Conservation (phyloP, 2,113 vertebrate genomes). For the Myxocyprinus asiaticus region DNA sequence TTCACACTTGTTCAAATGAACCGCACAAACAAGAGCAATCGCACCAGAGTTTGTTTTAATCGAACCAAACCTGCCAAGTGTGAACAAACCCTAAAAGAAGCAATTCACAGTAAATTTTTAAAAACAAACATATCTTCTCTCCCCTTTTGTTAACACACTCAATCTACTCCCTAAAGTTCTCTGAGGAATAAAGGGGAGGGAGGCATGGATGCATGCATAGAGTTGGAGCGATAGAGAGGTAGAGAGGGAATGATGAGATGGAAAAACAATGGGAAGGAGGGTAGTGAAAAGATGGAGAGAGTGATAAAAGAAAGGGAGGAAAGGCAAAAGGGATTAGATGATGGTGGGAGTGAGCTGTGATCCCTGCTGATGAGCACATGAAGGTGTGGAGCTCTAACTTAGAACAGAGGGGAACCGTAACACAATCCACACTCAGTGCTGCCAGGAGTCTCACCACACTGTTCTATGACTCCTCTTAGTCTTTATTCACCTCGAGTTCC, state of each 20-base stretch:
- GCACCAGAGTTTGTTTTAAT: too few species aligned
- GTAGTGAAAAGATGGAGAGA: not conserved
- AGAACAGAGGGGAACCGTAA: constrained; percentile 34
- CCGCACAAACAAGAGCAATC: too few species aligned
- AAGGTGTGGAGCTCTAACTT: constrained; percentile 36
- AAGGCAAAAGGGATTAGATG: constrained; percentile 39
- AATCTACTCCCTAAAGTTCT: too few species aligned
- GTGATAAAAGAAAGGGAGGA: constrained; percentile 40
- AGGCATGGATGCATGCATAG: too few species aligned
- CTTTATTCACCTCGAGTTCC: not conserved
- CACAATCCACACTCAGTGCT: constrained; percentile 2
- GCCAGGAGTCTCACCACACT: not conserved
- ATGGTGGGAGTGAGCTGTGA: constrained; percentile 26
- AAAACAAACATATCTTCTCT: not conserved
- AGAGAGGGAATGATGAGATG: not conserved
- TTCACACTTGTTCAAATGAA: too few species aligned
- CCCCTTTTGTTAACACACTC: not conserved
- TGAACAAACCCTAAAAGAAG: too few species aligned
- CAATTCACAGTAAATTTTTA: too few species aligned
- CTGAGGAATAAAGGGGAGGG: too few species aligned
- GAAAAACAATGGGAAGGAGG: not conserved
- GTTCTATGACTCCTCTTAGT: not conserved
- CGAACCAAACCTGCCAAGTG: too few species aligned
- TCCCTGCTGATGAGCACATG: constrained; percentile 17
- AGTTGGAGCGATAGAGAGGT: not conserved